Evolutionary conservation across 2,888 invertebrate genomes (phyloP).

Genomic region (Magallana nippona): DNA sequence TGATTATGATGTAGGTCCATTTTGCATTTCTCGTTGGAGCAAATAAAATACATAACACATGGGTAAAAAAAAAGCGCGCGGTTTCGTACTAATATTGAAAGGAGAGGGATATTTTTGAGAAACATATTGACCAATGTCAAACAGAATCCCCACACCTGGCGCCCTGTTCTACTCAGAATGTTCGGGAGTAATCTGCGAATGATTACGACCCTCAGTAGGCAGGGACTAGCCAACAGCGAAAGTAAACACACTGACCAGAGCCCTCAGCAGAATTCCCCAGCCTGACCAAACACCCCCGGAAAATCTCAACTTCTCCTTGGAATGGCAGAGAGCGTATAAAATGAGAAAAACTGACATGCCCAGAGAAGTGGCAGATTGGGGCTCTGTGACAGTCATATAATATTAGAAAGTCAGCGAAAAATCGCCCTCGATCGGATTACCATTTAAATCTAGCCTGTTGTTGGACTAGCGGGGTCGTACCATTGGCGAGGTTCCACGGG

Average conservation of each 20-base stretch:
- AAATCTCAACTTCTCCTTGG: not conserved
- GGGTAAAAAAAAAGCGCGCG: not conserved
- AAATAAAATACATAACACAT: no score
- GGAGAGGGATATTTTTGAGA: not conserved
- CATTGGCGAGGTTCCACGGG: not conserved
- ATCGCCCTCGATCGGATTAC: slow-evolving; percentile 17
- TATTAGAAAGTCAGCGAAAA: slow-evolving; percentile 27
- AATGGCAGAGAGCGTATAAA: not conserved
- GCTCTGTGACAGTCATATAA: slow-evolving; percentile 12
- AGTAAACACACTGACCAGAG: slow-evolving; percentile 23
- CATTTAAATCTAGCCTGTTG: not conserved
- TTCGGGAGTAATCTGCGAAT: slow-evolving; percentile 7
- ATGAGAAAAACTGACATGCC: slow-evolving; percentile 24
- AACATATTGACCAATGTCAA: slow-evolving; percentile 30
- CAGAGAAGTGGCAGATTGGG: slow-evolving; percentile 32
- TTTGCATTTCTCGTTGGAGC: no score
- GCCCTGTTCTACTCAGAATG: not conserved
- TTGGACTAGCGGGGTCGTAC: not conserved
- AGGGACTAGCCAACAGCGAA: slow-evolving; percentile 35
- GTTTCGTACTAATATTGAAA: not conserved
- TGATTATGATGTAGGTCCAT: no score
- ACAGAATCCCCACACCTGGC: not conserved
- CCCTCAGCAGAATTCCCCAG: not conserved
- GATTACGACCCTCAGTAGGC: slow-evolving; percentile 24
- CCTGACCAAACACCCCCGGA: slow-evolving; percentile 25